Conservation (phyloP, 1,140 invertebrate genomes). For the Caenorhabditis tropicalis region DNA sequence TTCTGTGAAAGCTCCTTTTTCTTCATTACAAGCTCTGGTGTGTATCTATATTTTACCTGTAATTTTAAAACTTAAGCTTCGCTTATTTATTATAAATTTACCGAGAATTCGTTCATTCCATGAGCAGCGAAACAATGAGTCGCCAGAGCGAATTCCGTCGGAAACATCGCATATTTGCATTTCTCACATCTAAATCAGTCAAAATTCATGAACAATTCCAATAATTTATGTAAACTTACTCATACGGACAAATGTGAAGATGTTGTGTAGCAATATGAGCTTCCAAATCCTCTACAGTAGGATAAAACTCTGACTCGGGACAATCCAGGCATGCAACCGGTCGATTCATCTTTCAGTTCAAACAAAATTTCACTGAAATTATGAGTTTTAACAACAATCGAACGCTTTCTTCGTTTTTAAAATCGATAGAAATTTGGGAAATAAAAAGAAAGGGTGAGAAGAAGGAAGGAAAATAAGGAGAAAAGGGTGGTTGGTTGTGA, state of each 20-base stretch:
- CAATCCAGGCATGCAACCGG: not conserved
- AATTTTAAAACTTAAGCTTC: not conserved
- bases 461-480: slow-evolving; percentile 45
- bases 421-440: not conserved
- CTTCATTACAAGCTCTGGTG: slow-evolving; percentile 43
- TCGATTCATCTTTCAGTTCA: not conserved
- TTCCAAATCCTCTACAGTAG: slow-evolving; percentile 55
- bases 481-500: not conserved
- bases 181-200: slow-evolving; percentile 59
- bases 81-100: not conserved
- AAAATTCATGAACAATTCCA: not conserved
- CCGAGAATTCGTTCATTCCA: slow-evolving; percentile 56
- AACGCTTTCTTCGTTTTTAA: not conserved
- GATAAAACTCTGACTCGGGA: not conserved
- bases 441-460: slow-evolving; percentile 26
- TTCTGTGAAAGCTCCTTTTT: slow-evolving; percentile 48
- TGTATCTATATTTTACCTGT: slow-evolving; percentile 45
- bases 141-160: slow-evolving; percentile 57
- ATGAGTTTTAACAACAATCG: not conserved
- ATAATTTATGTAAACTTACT: slow-evolving; percentile 20
- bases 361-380: not conserved
- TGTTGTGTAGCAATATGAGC: slow-evolving; percentile 56
- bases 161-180: slow-evolving; percentile 59
- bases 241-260: slow-evolving; percentile 48
- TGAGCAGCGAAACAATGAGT: slow-evolving; percentile 57